Evolutionary conservation across 2,888 invertebrate species (phyloP), one percentile per base, ranked within the genome.

Genomic region (Meiosimyza platycephala): DNA sequence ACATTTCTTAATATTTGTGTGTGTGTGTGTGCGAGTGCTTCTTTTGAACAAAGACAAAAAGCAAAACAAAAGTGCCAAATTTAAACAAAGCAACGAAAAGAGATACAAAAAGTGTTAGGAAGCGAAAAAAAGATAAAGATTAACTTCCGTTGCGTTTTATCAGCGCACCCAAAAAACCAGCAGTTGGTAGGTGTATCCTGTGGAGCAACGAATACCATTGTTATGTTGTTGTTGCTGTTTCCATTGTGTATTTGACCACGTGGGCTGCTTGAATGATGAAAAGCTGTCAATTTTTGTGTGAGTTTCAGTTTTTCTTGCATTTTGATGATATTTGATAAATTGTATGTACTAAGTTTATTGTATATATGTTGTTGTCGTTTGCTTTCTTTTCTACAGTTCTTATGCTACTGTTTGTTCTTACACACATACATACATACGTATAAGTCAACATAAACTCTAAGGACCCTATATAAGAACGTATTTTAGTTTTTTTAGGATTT

Each of bases 201-300:
- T 57, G 63, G 47, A 63, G 63, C 63, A 18, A 47, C 48, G 9
- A 63, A n/a, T 18, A 48, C 18, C 40, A n/a, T n/a, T 28, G 52
- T 64, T 13, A n/a, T 55, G 55, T 40, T 55, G 54, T 3, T 11
- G 66, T 11, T 16, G 66, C 13, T 15, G 47, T 48, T 63, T 18
- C 11, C 33, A 2, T 33, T 13, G 40, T 40, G 48, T 47, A 40
- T 55, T 54, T 33, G 47, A 55, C 47, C 67, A 67, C 67, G 67
- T 67, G 67, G 40, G 40, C 18, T 33, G 40, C 4, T 40, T 40
- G 40, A 9, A 9, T 40, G 40, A 40, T 40, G 40, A 55, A 54
- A 40, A 9, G 67, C 40, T 55, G 33, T 67, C 47, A 40, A 40
- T 40, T 67, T 55, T 11, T 16, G 48, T 48, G 63, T 63, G 47